Evolutionary conservation across 2,888 invertebrate genomes (phyloP), one percentile per base, ranked within the genome.

Genomic region (Trissolcus japonicus): DNA sequence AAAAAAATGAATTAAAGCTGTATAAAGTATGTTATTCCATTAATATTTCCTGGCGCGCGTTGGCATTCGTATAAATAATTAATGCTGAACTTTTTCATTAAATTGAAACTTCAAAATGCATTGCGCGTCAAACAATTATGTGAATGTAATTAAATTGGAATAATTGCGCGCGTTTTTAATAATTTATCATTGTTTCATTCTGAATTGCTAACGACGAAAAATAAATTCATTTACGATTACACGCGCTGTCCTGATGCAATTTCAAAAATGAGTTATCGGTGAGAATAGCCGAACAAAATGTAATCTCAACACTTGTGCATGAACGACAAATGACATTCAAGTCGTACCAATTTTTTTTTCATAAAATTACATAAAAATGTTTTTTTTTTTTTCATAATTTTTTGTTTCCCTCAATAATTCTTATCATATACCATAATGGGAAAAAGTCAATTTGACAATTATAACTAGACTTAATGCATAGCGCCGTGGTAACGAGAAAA

Each of bases 91-190:
- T 65, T 69, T 76, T 76, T 76, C 71, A 76, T 71, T 71, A 71
- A 71, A 71, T 57, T 72, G 62, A 72, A 66, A 76, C 62, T 76
- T 76, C 61, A 60, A 72, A 71, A 76, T 76, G 76, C 76, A 72
- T 54, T 17, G 57, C 62, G 71, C 76, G 67, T 76, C 71, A 72
- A 72, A 76, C 76, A 65, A 71, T 76, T 76, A 76, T 72, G 66
- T 76, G 65, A 71, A 66, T 76, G 51, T 71, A 76, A 76, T 76
- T 71, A 71, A 76, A 71, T 66, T 53, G 76, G 46, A 61, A 76
- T 71, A 66, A 71, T 71, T 71, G 66, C 76, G 17, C 46, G 50
- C 53, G 40, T 72, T 76, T 76, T 76, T 72, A 66, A 76, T 76
- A 72, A 71, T 72, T 76, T 62, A 71, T 72, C 67, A 53, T 19